Evolutionary conservation across 2,113 vertebrate genomes (phyloP).

Genomic region (Recurvirostra avosetta): DNA sequence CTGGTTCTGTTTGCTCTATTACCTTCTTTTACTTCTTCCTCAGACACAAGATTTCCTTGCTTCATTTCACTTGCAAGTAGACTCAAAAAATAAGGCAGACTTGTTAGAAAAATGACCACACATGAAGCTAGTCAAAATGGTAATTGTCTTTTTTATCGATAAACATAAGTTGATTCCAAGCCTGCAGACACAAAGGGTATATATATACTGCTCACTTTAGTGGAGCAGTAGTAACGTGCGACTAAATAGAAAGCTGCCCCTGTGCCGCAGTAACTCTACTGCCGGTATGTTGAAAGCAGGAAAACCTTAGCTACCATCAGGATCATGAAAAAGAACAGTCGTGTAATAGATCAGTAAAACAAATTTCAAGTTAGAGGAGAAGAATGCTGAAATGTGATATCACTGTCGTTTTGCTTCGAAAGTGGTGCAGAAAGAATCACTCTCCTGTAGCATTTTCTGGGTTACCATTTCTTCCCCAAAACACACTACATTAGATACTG

Average conservation of each 20-base stretch:
- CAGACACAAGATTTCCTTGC: neutral
- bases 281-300: neutral
- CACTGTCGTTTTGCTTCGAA: neutral
- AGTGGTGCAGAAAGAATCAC: neutral
- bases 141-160: neutral
- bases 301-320: neutral
- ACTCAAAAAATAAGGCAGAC: neutral
- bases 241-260: neutral
- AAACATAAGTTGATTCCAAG: neutral
- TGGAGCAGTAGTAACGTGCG: neutral
- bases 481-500: neutral
- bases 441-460: neutral
- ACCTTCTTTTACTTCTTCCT: neutral
- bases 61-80: neutral
- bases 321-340: neutral
- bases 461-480: neutral
- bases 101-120: neutral
- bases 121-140: neutral
- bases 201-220: neutral
- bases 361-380: neutral
- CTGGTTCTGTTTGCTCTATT: neutral
- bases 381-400: neutral
- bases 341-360: neutral
- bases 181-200: neutral
- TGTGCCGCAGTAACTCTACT: neutral